A percentile compares a stretch with the other conserved stretches of the same genome.
Evolutionary conservation across 2,797 vertebrate species (phyloP).

Genomic region (Arnoldichthys spilopterus): DNA sequence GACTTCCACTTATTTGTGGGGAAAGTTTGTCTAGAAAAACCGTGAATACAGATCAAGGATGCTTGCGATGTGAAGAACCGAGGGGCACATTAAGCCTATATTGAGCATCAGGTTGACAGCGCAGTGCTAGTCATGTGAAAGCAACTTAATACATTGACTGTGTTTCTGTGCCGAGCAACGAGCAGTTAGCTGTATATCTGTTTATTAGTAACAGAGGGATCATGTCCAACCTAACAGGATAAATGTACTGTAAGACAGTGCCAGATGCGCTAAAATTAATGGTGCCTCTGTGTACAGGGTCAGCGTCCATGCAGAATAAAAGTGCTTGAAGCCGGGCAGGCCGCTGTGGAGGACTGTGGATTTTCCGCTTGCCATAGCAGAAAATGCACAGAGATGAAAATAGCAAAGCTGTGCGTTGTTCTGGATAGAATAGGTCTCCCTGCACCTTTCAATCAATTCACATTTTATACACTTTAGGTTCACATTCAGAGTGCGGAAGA

Average conservation of each 20-base stretch:
- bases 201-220: neutral
- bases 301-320: constrained; percentile 17
- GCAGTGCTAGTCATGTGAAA: too few species aligned
- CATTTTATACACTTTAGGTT: constrained; percentile 27
- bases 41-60: too few species aligned
- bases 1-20: too few species aligned
- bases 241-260: neutral
- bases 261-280: constrained; percentile 16
- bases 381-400: constrained; percentile 47
- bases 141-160: neutral
- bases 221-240: neutral
- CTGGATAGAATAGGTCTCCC: neutral
- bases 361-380: constrained; percentile 53
- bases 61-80: too few species aligned
- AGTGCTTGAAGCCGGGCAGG: neutral
- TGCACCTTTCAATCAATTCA: constrained; percentile 38
- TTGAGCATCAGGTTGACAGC: too few species aligned
- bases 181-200: neutral
- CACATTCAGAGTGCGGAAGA: constrained; percentile 17
- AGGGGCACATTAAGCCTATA: too few species aligned
- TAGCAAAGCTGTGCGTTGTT: neutral
- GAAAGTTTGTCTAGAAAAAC: too few species aligned
- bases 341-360: constrained; percentile 25
- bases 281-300: neutral
- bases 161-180: neutral